Evolutionary conservation across 2,888 invertebrate genomes (phyloP).

Genomic region (Calameuta filiformis): DNA sequence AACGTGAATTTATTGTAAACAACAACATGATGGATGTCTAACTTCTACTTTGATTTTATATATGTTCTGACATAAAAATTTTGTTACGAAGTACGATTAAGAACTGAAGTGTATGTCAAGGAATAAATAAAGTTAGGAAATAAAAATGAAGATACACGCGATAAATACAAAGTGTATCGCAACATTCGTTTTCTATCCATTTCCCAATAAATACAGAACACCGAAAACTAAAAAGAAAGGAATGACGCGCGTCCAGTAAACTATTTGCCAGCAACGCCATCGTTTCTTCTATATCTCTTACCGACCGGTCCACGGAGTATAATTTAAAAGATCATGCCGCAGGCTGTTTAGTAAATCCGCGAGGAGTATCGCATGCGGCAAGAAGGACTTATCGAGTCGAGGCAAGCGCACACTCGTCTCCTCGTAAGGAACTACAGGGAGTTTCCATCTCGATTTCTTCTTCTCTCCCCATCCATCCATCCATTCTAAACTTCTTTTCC

Average conservation of each 20-base stretch:
- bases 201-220: not conserved
- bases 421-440: not conserved
- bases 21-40: not conserved
- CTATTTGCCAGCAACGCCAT: not conserved
- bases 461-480: not conserved
- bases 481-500: not conserved
- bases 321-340: not conserved
- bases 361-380: not conserved
- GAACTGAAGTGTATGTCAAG: not conserved
- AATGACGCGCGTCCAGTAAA: not conserved
- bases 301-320: not conserved
- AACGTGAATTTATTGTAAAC: not conserved
- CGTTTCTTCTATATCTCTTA: not conserved
- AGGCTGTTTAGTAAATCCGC: not conserved
- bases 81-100: not conserved
- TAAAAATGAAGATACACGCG: not conserved
- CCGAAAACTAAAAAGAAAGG: not conserved
- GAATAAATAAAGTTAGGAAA: not conserved
- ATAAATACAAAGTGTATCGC: not conserved
- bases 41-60: not conserved
- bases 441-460: not conserved
- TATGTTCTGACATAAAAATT: not conserved
- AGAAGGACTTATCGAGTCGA: not conserved
- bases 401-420: not conserved
- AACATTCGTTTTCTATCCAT: not conserved